phyloP scores from a whole-genome alignment of 2,888 invertebrate genomes.

The Chloroclysta siterata region DNA sequence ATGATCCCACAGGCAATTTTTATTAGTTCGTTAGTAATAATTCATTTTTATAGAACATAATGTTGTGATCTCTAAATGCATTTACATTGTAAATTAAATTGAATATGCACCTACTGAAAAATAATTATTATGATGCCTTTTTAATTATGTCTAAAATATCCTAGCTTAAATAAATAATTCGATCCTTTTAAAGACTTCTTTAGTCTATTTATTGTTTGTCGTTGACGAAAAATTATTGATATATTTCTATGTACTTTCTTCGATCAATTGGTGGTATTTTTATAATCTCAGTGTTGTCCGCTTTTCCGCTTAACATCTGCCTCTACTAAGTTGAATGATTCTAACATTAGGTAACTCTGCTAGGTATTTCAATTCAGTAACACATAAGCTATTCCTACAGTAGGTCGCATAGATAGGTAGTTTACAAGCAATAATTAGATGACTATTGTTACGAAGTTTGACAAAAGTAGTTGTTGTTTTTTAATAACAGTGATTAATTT shows the following conservation, averaged over 20 bases:
- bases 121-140: slow-evolving; percentile 3
- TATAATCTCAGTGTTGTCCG: slow-evolving; percentile 59
- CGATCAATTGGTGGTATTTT: slow-evolving; percentile 50
- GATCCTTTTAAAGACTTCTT: slow-evolving; percentile 15
- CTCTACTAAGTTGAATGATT: slow-evolving; percentile 5
- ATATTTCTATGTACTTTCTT: slow-evolving; percentile 22
- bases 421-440: slow-evolving; percentile 78
- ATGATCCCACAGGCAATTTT: background rate
- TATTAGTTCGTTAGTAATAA: background rate
- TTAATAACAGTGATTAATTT: slow-evolving; percentile 40
- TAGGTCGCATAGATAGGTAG: slow-evolving; percentile 71
- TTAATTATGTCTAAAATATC: slow-evolving; percentile 13
- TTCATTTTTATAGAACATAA: background rate
- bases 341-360: slow-evolving; percentile 35
- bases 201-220: slow-evolving; percentile 20
- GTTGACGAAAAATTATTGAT: slow-evolving; percentile 7
- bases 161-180: slow-evolving; percentile 21
- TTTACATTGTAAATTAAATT: slow-evolving; percentile 11
- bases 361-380: slow-evolving; percentile 50
- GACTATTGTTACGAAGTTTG: slow-evolving; percentile 67
- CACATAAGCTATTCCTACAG: slow-evolving; percentile 55
- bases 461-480: slow-evolving; percentile 60
- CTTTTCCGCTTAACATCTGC: slow-evolving; percentile 51
- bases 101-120: slow-evolving; percentile 10
- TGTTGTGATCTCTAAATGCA: slow-evolving; percentile 13